Conservation (phyloP, 1,140 invertebrate genomes). For the Heliconius melpomene region DNA sequence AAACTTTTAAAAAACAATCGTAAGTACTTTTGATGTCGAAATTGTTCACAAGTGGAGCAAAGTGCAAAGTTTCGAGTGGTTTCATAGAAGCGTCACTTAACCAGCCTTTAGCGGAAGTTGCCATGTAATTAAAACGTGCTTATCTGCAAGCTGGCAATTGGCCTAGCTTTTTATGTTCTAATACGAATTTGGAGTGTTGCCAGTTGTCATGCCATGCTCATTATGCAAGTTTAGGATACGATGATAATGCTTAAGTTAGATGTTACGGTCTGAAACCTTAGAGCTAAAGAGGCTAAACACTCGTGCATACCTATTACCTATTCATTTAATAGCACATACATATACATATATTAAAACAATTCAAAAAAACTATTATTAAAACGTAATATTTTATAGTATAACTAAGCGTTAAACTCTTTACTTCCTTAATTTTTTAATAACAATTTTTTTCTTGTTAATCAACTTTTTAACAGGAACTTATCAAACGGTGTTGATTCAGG, state of each 20-base stretch:
- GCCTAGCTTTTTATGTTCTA: conserved; percentile 41
- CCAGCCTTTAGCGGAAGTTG: conserved; percentile 28
- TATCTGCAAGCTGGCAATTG: conserved; percentile 34
- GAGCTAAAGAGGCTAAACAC: background rate
- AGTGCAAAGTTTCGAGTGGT: conserved; percentile 29
- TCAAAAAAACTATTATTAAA: too few species aligned
- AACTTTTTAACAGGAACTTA: background rate
- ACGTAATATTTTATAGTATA: too few species aligned
- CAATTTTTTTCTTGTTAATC: background rate
- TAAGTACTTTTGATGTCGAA: conserved; percentile 11
- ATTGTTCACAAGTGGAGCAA: conserved; percentile 18
- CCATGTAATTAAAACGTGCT: conserved; percentile 35
- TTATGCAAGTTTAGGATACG: conserved; percentile 41
- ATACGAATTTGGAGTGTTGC: conserved; percentile 44
- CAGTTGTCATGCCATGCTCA: conserved; percentile 36
- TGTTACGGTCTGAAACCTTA: conserved; percentile 5
- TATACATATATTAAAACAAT: too few species aligned
- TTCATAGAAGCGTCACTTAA: conserved; percentile 33
- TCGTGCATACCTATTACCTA: background rate
- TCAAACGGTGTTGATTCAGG: background rate
- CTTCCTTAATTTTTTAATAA: too few species aligned
- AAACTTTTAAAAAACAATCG: conserved; percentile 4
- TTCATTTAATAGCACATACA: background rate
- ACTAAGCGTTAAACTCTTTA: too few species aligned
- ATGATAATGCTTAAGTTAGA: conserved; percentile 26